A percentile compares a stretch with the other conserved stretches of the same genome.
Evolutionary conservation across 1,140 invertebrate species (phyloP).

Genomic region (Mylabris phalerata): DNA sequence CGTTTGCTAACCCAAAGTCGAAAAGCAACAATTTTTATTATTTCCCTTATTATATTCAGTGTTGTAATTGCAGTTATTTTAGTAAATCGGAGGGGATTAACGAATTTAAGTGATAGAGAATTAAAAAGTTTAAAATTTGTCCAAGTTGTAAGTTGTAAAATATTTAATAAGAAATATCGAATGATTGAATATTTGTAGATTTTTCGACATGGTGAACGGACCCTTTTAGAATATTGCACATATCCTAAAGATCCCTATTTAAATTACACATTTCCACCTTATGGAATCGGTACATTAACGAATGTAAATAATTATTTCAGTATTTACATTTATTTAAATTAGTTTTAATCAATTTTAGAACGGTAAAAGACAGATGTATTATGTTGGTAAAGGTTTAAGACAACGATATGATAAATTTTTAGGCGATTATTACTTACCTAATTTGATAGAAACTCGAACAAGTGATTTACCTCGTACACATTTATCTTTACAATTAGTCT

Average conservation of each 20-base stretch:
- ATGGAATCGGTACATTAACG: conserved; percentile 65
- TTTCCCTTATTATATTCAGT: too few species aligned
- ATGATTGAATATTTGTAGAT: conserved; percentile 43
- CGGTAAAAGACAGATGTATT: conserved; percentile 46
- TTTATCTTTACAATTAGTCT: conserved; percentile 56
- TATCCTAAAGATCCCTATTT: conserved; percentile 60
- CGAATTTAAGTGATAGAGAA: too few species aligned
- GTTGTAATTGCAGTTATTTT: too few species aligned
- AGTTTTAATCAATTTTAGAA: conserved; percentile 16
- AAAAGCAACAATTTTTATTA: too few species aligned
- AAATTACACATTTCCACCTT: conserved; percentile 54
- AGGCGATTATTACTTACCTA: conserved; percentile 50
- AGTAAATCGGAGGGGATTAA: too few species aligned
- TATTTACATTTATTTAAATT: conserved; percentile 1
- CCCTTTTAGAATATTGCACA: conserved; percentile 53
- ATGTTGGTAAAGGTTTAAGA: conserved; percentile 54
- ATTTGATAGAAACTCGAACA: conserved; percentile 21
- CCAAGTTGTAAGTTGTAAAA: too few species aligned
- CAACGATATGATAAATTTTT: conserved; percentile 55
- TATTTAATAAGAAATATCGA: too few species aligned
- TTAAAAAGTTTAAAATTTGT: too few species aligned
- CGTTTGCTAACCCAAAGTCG: too few species aligned
- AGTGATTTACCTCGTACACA: conserved; percentile 50
- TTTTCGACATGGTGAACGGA: conserved; percentile 71
- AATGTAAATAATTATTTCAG: conserved; percentile 49